Evolutionary conservation across 2,797 vertebrate species (phyloP), one percentile per base, ranked within the genome.

Genomic region (Cuniculus paca): DNA sequence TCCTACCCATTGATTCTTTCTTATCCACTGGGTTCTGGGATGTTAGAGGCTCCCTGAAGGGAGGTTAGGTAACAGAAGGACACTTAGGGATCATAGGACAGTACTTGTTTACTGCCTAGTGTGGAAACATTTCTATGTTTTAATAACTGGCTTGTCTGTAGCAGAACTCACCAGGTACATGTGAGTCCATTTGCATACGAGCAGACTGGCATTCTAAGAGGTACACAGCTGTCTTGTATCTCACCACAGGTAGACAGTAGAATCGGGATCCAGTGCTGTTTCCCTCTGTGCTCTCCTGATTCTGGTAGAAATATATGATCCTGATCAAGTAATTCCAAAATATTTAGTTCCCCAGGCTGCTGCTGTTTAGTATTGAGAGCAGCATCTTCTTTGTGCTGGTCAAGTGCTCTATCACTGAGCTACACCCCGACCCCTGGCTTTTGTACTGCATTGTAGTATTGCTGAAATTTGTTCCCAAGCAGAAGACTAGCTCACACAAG

Each of bases 301-400:
- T 93, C 54, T 95, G 70, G 56, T 68, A 86, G 58, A 91, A 72
- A 75, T 52, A 31, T 13, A 6, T n/a, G 54, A 91, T 93, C 52
- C 63, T 60, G 36, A 70, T 74, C 22, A 90, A 85, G n/a, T 74
- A 72, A 68, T 75, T n/a, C n/a, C 88, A 74, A 52, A 82, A 31
- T 24, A 20, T n/a, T 70, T 83, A 65, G 48, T 42, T 95, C 2
- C 39, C 19, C 0, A 3, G 54, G 9, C 48, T 77, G 45, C n/a
- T 28, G n/a, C 16, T 50, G 45, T 50, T 50, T 31, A 45, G 72
- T 42, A 61, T 48, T 45, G 65, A 88, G 74, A 6, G n/a, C 54
- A 54, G 39, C n/a, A 10, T 2, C 48, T 81, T 50, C 9, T 60
- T 13, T n/a, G 11, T 74, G 56, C 56, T n/a, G 16, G 28, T 58